Conservation (phyloP, 2,888 invertebrate genomes). For the Uloborus plumipes region DNA sequence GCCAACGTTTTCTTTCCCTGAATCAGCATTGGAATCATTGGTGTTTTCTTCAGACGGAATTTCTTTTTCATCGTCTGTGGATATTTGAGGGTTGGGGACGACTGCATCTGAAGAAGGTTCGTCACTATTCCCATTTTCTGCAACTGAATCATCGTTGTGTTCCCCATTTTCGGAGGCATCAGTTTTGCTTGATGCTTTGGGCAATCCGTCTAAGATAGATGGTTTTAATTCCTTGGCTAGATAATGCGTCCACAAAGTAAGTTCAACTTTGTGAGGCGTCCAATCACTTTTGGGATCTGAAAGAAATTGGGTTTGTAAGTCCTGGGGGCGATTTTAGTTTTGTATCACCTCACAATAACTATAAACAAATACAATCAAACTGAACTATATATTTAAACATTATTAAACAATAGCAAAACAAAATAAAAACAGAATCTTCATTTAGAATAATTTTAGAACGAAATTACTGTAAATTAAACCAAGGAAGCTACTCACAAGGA, state of each 20-base stretch:
- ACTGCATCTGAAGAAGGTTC: slow-evolving; percentile 36
- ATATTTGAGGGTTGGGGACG: slow-evolving; percentile 22
- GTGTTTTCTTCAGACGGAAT: slow-evolving; percentile 60
- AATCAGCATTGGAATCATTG: slow-evolving; percentile 60
- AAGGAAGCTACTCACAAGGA: too few relatives aligned
- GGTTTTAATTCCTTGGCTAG: slow-evolving; percentile 88
- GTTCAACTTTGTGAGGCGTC: slow-evolving; percentile 82
- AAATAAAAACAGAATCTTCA: neutral
- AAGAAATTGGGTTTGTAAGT: neutral
- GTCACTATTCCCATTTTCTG: slow-evolving; percentile 33
- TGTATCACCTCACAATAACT: too few relatives aligned
- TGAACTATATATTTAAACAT: neutral
- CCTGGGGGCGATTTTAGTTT: too few relatives aligned
- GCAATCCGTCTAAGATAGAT: slow-evolving; percentile 84
- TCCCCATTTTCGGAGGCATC: slow-evolving; percentile 48
- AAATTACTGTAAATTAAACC: too few relatives aligned
- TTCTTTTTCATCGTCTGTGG: slow-evolving; percentile 52
- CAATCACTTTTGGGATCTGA: slow-evolving; percentile 67
- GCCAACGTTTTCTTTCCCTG: slow-evolving; percentile 60
- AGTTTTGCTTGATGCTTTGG: slow-evolving; percentile 67
- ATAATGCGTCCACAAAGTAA: slow-evolving; percentile 94
- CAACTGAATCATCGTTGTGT: slow-evolving; percentile 18
- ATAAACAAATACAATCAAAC: too few relatives aligned
- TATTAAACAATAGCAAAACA: neutral
- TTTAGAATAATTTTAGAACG: too few relatives aligned